These are phyloP conservation scores for Noturus placidus DNA, from an alignment of 2,113 vertebrate species.

Conservation along the genomic window DNA sequence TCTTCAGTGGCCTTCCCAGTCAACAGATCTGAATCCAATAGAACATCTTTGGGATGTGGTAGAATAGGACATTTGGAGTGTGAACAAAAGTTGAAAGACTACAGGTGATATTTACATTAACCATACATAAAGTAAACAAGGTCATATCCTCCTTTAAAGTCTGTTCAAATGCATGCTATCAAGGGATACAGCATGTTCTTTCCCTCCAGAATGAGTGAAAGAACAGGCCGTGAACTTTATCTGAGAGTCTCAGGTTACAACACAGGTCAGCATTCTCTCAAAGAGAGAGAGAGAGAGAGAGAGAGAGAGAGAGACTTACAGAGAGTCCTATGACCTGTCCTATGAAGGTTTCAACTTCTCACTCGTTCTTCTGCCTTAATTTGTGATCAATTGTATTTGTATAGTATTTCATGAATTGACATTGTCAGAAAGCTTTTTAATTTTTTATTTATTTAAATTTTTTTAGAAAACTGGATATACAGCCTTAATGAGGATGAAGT, in stretches of 20 bases:
- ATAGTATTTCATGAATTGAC: neutral
- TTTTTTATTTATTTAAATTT: too few species aligned
- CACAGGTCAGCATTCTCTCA: slow-evolving; percentile 8
- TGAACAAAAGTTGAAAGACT: neutral
- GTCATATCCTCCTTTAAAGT: too few species aligned
- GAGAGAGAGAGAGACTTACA: neutral
- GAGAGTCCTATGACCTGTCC: neutral
- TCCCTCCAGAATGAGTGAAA: neutral
- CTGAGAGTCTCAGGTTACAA: slow-evolving; percentile 21
- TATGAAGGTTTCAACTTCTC: neutral
- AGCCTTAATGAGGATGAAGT: neutral
- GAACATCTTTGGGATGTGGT: neutral
- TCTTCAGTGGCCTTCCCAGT: neutral
- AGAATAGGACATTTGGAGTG: neutral
- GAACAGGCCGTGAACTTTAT: slow-evolving; percentile 18
- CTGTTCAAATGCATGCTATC: neutral
- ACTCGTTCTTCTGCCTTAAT: neutral
- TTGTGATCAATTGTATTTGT: neutral
- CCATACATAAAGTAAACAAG: neutral
- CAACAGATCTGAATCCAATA: neutral
- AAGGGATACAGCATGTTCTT: neutral
- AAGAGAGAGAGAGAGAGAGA: neutral
- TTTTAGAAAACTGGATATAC: too few species aligned
- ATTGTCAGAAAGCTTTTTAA: neutral
- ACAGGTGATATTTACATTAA: neutral